Conservation (phyloP, 64 coral and sea anemone genomes). For the Montipora cactus region DNA sequence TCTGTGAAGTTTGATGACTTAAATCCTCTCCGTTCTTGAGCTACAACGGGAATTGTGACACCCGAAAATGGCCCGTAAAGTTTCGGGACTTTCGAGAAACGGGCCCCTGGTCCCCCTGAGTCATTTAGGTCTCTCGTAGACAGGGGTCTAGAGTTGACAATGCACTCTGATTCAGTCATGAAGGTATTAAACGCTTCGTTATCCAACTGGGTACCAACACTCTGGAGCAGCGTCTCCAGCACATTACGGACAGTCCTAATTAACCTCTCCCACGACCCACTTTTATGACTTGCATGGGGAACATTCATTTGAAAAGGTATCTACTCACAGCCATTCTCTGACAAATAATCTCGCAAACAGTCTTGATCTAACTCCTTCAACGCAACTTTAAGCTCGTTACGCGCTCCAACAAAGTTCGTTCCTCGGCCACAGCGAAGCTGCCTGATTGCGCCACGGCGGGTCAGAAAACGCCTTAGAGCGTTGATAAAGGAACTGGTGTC, state of each 20-base stretch:
- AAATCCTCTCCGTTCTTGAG: too few species aligned
- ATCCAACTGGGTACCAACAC: not conserved
- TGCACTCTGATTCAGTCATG: not conserved
- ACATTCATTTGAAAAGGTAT: not conserved
- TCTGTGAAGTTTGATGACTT: too few species aligned
- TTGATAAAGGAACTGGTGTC: constrained; percentile 32
- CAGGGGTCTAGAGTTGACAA: not conserved
- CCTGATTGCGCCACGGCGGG: not conserved
- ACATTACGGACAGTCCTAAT: not conserved
- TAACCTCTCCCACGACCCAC: not conserved
- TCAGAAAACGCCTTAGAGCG: not conserved
- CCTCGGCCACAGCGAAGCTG: not conserved
- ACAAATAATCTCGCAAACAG: not conserved
- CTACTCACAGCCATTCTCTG: not conserved
- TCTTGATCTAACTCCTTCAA: not conserved
- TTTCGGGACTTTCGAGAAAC: too few species aligned
- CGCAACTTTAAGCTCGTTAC: not conserved
- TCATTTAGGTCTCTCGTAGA: not conserved
- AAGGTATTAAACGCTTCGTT: not conserved
- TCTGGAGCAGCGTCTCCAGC: not conserved
- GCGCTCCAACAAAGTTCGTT: not conserved
- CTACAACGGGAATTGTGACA: too few species aligned
- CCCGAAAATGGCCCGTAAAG: too few species aligned
- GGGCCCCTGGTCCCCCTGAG: not conserved
- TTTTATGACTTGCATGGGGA: not conserved